Conservation (phyloP, 2,113 vertebrate genomes). For the Mugil cephalus region DNA sequence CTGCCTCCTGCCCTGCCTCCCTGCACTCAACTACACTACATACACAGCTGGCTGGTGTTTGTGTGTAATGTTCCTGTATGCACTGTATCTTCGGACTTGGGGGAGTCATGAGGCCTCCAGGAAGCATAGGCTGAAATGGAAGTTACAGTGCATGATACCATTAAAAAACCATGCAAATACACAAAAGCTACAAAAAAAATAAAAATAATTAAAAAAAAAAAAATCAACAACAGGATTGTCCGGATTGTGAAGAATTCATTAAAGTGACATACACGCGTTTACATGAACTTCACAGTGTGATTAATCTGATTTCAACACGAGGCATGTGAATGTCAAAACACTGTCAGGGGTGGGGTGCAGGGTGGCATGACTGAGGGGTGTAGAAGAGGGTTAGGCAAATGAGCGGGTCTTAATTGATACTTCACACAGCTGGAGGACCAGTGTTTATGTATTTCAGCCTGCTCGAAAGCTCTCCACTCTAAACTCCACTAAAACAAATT, state of each 20-base stretch:
- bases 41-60: constrained; percentile 60
- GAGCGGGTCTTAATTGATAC: constrained; percentile 82
- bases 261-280: not conserved
- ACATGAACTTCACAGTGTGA: constrained; percentile 36
- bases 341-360: constrained; percentile 60
- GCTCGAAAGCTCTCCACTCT: constrained; percentile 78
- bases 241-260: constrained; percentile 30
- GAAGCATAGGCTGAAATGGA: constrained; percentile 31
- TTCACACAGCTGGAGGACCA: constrained; percentile 75
- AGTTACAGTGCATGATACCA: constrained; percentile 4
- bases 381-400: constrained; percentile 80
- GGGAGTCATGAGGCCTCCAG: constrained; percentile 32
- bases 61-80: constrained; percentile 56
- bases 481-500: constrained; percentile 75
- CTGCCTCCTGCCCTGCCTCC: constrained; percentile 72
- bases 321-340: constrained; percentile 72
- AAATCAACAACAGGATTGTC: no score
- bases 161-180: constrained; percentile 7
- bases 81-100: constrained; percentile 30
- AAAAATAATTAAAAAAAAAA: constrained; percentile 20
- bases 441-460: constrained; percentile 74
- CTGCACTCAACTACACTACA: constrained; percentile 62
- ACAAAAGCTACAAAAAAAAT: not conserved
- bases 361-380: constrained; percentile 66
- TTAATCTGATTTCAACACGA: constrained; percentile 65